A percentile compares a stretch with the other conserved stretches of the same genome.
Conservation (phyloP, 2,888 invertebrate species). For the Hofmannophila pseudospretella region DNA sequence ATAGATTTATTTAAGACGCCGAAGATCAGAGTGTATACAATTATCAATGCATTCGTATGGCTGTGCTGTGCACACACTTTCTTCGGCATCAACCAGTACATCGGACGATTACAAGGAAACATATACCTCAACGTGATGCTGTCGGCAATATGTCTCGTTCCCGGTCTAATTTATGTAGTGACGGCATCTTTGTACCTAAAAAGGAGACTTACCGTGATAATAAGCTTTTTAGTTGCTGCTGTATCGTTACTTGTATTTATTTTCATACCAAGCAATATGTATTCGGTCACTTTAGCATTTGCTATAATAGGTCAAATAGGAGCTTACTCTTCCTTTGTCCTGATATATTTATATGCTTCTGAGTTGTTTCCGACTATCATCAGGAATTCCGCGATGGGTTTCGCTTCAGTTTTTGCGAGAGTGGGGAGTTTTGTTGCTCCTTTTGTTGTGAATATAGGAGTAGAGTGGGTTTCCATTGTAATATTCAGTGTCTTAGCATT, state of each 20-base stretch:
- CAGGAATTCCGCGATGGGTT: slow-evolving; percentile 87
- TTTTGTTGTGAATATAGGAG: slow-evolving; percentile 78
- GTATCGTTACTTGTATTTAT: slow-evolving; percentile 51
- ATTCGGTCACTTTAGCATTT: slow-evolving; percentile 78
- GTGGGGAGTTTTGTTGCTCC: slow-evolving; percentile 83
- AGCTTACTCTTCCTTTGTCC: slow-evolving; percentile 81
- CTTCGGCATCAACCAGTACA: slow-evolving; percentile 89
- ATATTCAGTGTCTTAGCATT: slow-evolving; percentile 55
- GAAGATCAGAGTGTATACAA: slow-evolving; percentile 81
- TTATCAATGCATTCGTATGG: slow-evolving; percentile 85
- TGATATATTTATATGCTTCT: slow-evolving; percentile 84
- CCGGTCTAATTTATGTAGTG: slow-evolving; percentile 47
- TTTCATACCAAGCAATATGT: slow-evolving; percentile 41
- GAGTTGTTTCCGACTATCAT: slow-evolving; percentile 89
- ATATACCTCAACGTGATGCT: slow-evolving; percentile 89
- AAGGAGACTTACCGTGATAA: slow-evolving; percentile 46
- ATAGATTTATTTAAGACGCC: slow-evolving; percentile 82
- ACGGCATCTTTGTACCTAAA: slow-evolving; percentile 45
- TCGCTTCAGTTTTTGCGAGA: slow-evolving; percentile 82
- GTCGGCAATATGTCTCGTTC: slow-evolving; percentile 68
- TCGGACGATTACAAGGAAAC: slow-evolving; percentile 85
- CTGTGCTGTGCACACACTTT: slow-evolving; percentile 87
- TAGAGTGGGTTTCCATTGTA: slow-evolving; percentile 55
- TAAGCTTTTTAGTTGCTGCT: slow-evolving; percentile 45
- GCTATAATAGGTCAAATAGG: slow-evolving; percentile 87